These are phyloP conservation scores for Melanotaenia maccullochi DNA, from an alignment of 2,797 vertebrate species.

Conservation along the genomic window DNA sequence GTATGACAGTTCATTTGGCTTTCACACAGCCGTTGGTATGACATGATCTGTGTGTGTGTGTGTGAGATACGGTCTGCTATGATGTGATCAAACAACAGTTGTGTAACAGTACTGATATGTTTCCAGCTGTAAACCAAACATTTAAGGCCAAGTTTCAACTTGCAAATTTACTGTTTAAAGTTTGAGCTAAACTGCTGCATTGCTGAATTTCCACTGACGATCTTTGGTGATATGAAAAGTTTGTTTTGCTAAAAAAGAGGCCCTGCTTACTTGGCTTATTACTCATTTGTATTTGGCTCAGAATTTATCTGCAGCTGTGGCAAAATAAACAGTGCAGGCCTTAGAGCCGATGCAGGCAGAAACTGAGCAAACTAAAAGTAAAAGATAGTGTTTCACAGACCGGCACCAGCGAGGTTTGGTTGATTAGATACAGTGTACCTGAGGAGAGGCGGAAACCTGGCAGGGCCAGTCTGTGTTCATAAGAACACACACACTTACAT, in stretches of 20 bases:
- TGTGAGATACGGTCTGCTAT: neutral
- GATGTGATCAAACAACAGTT: slow-evolving; percentile 45
- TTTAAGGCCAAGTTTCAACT: slow-evolving; percentile 13
- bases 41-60: slow-evolving; percentile 15
- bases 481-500: slow-evolving; percentile 5
- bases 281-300: slow-evolving; percentile 59
- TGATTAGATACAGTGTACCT: slow-evolving; percentile 77
- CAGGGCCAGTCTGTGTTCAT: slow-evolving; percentile 38
- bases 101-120: slow-evolving; percentile 40
- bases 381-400: slow-evolving; percentile 74
- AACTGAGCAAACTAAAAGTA: slow-evolving; percentile 76
- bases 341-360: slow-evolving; percentile 59
- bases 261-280: slow-evolving; percentile 62
- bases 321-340: slow-evolving; percentile 72
- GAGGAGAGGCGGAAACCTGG: slow-evolving; percentile 59
- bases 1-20: slow-evolving; percentile 33
- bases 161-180: neutral
- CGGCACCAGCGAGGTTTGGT: slow-evolving; percentile 59
- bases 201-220: neutral
- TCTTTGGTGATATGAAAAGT: slow-evolving; percentile 11
- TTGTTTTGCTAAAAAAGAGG: slow-evolving; percentile 50
- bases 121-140: slow-evolving; percentile 38
- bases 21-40: slow-evolving; percentile 32
- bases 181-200: neutral
- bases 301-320: slow-evolving; percentile 66